Percentiles rank a stretch among this genome's conserved stretches.
These are phyloP conservation scores for Lasaia peninsularis DNA, from an alignment of 1,140 invertebrate genomes.

Conservation along the genomic window DNA sequence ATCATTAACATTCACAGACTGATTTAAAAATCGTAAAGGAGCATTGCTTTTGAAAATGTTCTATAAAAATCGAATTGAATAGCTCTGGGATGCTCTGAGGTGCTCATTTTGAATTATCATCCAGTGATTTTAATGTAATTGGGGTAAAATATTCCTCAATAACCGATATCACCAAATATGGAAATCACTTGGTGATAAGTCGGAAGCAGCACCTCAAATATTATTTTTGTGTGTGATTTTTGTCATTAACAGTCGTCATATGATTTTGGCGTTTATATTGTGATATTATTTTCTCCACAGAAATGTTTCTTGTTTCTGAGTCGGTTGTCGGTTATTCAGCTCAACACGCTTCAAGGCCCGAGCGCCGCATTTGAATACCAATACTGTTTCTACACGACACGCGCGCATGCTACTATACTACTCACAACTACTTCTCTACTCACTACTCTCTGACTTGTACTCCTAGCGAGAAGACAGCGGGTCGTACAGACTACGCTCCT, in stretches of 20 bases:
- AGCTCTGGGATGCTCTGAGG: too few species aligned
- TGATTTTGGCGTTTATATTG: conserved; percentile 21
- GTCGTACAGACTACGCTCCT: conserved; percentile 51
- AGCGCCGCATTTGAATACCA: conserved; percentile 83
- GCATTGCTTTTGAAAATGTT: too few species aligned
- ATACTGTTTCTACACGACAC: conserved; percentile 76
- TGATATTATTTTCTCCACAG: not conserved
- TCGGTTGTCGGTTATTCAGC: conserved; percentile 34
- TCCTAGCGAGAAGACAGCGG: conserved; percentile 65
- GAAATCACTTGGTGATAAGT: too few species aligned
- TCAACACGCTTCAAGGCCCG: conserved; percentile 64
- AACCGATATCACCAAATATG: too few species aligned
- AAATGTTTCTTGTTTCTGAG: conserved; percentile 26
- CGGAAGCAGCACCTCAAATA: too few species aligned
- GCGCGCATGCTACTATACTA: conserved; percentile 71
- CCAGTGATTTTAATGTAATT: too few species aligned
- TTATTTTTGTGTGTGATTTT: not conserved
- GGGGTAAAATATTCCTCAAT: too few species aligned
- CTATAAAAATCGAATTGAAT: too few species aligned
- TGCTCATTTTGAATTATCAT: too few species aligned
- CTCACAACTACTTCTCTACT: conserved; percentile 72
- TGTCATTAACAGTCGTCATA: not conserved
- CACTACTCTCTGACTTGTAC: conserved; percentile 66
- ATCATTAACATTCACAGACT: not conserved
- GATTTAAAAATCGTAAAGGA: too few species aligned